Evolutionary conservation across 2,888 invertebrate genomes (phyloP).

Genomic region (Volucella bombylans): DNA sequence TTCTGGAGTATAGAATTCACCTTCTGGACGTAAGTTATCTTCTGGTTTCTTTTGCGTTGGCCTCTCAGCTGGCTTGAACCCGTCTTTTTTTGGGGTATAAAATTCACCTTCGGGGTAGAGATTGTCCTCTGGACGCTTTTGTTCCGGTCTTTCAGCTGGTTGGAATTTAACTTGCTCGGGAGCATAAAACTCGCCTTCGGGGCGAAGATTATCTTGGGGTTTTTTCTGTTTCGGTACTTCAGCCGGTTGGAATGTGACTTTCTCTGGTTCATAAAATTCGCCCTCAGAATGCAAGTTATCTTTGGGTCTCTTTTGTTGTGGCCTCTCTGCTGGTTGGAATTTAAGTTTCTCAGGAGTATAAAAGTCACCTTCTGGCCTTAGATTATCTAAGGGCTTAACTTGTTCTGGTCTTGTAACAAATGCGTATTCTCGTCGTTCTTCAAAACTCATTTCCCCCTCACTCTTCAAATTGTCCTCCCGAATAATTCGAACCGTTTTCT

Average conservation of each 20-base stretch:
- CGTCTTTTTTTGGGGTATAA: slow-evolving; percentile 77
- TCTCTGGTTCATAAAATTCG: slow-evolving; percentile 83
- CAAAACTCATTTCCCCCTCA: slow-evolving; percentile 85
- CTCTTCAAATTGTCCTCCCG: slow-evolving; percentile 84
- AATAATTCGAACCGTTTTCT: slow-evolving; percentile 81
- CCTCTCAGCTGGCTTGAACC: slow-evolving; percentile 80
- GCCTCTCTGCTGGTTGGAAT: slow-evolving; percentile 84
- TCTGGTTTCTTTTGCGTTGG: slow-evolving; percentile 83
- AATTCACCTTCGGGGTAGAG: slow-evolving; percentile 85
- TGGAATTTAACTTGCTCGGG: slow-evolving; percentile 83
- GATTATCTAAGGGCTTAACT: slow-evolving; percentile 82
- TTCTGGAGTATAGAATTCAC: slow-evolving; percentile 84
- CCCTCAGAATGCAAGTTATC: slow-evolving; percentile 85
- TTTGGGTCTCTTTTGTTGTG: slow-evolving; percentile 82
- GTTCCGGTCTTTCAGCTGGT: slow-evolving; percentile 83
- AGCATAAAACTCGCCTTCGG: slow-evolving; percentile 84
- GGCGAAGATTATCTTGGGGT: slow-evolving; percentile 83
- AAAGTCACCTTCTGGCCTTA: slow-evolving; percentile 85
- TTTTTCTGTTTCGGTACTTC: slow-evolving; percentile 82
- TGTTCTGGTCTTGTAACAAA: slow-evolving; percentile 83
- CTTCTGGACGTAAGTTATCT: slow-evolving; percentile 84
- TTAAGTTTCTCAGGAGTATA: slow-evolving; percentile 82
- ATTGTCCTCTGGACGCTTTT: slow-evolving; percentile 83
- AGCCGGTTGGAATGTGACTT: slow-evolving; percentile 82
- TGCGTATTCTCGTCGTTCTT: slow-evolving; percentile 82